phyloP scores from a whole-genome alignment of 1,140 invertebrate genomes.

The Diorhabda elongata region DNA sequence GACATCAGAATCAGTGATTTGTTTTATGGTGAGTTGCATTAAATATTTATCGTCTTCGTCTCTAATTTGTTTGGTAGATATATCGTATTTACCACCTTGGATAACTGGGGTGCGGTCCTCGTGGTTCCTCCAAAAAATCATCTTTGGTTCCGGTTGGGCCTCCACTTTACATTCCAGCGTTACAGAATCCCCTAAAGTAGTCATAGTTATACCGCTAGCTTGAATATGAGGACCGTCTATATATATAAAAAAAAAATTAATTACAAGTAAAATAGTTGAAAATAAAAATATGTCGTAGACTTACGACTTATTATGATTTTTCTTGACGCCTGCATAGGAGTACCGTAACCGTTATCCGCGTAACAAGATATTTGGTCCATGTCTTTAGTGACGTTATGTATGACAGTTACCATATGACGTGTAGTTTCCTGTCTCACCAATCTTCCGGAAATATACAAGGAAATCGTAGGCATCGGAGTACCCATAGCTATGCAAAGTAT shows the following conservation, averaged over 20 bases:
- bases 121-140: slow-evolving; percentile 73
- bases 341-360: slow-evolving; percentile 79
- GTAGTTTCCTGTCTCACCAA: slow-evolving; percentile 71
- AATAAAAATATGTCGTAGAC: slow-evolving; percentile 41
- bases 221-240: slow-evolving; percentile 70
- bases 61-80: slow-evolving; percentile 53
- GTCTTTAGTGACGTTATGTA: slow-evolving; percentile 74
- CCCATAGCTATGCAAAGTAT: slow-evolving; percentile 77
- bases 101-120: slow-evolving; percentile 66
- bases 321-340: slow-evolving; percentile 73
- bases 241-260: slow-evolving; percentile 4
- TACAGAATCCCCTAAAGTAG: slow-evolving; percentile 65
- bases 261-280: not conserved
- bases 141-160: slow-evolving; percentile 70
- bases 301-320: slow-evolving; percentile 75
- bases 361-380: slow-evolving; percentile 81
- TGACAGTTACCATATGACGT: slow-evolving; percentile 74
- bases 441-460: slow-evolving; percentile 71
- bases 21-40: slow-evolving; percentile 68
- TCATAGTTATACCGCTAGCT: slow-evolving; percentile 70
- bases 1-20: slow-evolving; percentile 63
- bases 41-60: slow-evolving; percentile 62
- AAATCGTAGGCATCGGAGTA: slow-evolving; percentile 76
- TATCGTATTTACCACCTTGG: slow-evolving; percentile 68
- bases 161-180: slow-evolving; percentile 71